Conservation (phyloP, 2,113 vertebrate genomes). For the Pluvianellus socialis region DNA sequence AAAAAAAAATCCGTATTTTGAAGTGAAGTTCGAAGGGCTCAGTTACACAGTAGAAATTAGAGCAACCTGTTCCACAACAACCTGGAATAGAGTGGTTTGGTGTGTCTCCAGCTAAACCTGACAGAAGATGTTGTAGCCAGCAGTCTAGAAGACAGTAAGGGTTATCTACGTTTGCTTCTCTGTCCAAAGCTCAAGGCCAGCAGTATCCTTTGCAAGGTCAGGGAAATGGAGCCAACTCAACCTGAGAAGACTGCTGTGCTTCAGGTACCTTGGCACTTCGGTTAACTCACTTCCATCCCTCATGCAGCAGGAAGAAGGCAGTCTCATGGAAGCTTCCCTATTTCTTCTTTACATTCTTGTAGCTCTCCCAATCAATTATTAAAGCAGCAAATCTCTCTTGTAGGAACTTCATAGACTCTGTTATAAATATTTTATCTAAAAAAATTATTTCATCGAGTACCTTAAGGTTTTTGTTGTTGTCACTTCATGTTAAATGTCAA, state of each 20-base stretch:
- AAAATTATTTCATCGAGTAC: slow-evolving; percentile 59
- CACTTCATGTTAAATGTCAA: slow-evolving; percentile 53
- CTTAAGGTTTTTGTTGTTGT: slow-evolving; percentile 46
- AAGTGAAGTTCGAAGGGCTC: background rate
- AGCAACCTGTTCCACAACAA: background rate
- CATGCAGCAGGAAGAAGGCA: background rate
- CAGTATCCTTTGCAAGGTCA: background rate
- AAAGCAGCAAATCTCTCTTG: slow-evolving; percentile 44
- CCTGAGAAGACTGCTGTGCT: background rate
- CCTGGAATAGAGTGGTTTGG: background rate
- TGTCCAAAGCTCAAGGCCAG: background rate
- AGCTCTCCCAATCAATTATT: slow-evolving; percentile 50
- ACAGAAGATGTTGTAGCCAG: background rate
- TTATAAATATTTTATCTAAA: slow-evolving; percentile 66
- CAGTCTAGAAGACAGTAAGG: background rate
- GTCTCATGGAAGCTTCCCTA: background rate
- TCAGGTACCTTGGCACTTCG: background rate
- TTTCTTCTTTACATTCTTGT: background rate
- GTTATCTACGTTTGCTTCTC: background rate
- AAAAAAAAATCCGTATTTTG: background rate
- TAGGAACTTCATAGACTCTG: slow-evolving; percentile 20
- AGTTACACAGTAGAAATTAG: background rate
- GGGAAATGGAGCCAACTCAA: background rate
- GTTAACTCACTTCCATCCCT: background rate
- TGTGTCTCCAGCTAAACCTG: background rate